Percentiles rank a stretch among this genome's conserved stretches.
These are phyloP conservation scores for Hyppa rectilinea DNA, from an alignment of 2,888 invertebrate genomes.

Conservation along the genomic window DNA sequence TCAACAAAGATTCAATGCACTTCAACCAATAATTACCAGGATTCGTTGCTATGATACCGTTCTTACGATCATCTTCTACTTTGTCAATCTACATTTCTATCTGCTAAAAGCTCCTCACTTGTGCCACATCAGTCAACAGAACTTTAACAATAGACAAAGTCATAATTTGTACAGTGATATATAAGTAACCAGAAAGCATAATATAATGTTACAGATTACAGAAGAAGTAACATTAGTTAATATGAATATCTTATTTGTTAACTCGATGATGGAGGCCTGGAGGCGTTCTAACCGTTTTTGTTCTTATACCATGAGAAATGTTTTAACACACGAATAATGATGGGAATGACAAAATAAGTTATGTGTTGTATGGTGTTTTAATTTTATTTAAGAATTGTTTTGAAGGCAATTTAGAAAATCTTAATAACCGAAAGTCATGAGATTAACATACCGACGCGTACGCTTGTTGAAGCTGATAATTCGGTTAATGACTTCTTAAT, in stretches of 20 bases:
- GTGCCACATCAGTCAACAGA: slow-evolving; percentile 70
- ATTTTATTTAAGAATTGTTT: slow-evolving; percentile 40
- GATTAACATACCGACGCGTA: not conserved
- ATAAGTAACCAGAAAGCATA: slow-evolving; percentile 85
- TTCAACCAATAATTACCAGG: not conserved
- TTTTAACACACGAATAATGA: slow-evolving; percentile 55
- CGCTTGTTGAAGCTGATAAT: not conserved
- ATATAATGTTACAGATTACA: slow-evolving; percentile 84
- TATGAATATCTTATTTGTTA: slow-evolving; percentile 78
- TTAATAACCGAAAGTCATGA: not conserved
- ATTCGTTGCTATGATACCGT: not conserved
- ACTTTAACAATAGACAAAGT: slow-evolving; percentile 83
- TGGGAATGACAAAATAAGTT: slow-evolving; percentile 63
- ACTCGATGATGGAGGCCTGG: slow-evolving; percentile 57
- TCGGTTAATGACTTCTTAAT: not conserved
- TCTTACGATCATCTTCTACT: not conserved
- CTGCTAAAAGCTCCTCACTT: slow-evolving; percentile 57
- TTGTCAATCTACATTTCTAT: not conserved
- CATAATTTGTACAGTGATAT: slow-evolving; percentile 87
- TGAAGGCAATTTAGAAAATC: slow-evolving; percentile 14
- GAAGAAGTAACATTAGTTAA: slow-evolving; percentile 84
- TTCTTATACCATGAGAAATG: slow-evolving; percentile 59
- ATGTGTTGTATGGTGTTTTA: slow-evolving; percentile 56
- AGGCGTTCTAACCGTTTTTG: slow-evolving; percentile 61
- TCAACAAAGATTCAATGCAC: not conserved